Evolutionary conservation across 2,888 invertebrate genomes (phyloP), one percentile per base, ranked within the genome.

Genomic region (Macaria liturata): DNA sequence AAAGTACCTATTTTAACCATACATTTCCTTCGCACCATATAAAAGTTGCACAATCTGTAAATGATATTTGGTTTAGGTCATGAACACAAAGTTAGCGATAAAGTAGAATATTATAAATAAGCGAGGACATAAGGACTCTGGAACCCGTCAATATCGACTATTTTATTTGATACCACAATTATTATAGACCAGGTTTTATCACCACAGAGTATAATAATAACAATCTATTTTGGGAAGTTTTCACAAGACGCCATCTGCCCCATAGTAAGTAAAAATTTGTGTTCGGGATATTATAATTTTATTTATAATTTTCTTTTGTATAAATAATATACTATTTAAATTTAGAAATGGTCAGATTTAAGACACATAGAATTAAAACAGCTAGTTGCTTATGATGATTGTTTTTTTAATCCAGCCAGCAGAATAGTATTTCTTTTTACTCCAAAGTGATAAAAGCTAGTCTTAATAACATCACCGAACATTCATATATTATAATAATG

Each of bases 31-130:
- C 56, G 49, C 44, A 44, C 34, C 47, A 50, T 57, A 51, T 20
- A 20, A 20, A 20, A 20, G 55, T 53, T 52, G 46, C 7, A 52
- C 50, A 39, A 43, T 9, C 50, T 55, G 66, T 62, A 7, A 6
- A 37, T 37, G 34, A 20, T 72, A 74, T 78, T 79, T 79, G 78
- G 76, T 68, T 67, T 70, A 67, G 57, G 65, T 66, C 67, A 65
- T 75, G 70, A 81, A 81, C 80, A 81, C 76, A 78, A 45, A 61
- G 59, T 59, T 62, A 66, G 44, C 20, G 20, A 9, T 4, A n/a
- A 57, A 51, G 48, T 43, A 43, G 65, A 49, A 46, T 46, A 60
- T 42, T 42, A 3, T 42, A 8, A 42, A 42, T 42, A 42, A 42
- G 4, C 5, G n/a, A 5, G 4, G 9, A n/a, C 8, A 4, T 3